Conservation (phyloP, 2,113 vertebrate species). For the Sakesphorus luctuosus region DNA sequence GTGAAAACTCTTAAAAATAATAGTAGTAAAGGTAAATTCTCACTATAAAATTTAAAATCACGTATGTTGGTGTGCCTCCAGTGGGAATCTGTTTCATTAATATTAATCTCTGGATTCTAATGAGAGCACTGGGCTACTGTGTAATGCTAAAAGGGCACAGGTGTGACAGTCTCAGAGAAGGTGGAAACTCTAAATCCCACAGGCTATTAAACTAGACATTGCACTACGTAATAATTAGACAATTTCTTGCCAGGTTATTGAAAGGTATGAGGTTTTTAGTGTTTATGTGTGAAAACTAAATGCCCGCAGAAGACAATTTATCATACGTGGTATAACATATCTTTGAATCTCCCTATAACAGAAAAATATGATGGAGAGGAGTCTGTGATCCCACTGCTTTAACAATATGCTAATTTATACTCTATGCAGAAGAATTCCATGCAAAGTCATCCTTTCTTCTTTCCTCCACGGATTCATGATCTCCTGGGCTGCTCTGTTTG, state of each 20-base stretch:
- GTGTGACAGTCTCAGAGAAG: slow-evolving; percentile 45
- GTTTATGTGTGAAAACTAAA: slow-evolving; percentile 18
- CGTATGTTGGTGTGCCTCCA: slow-evolving; percentile 27
- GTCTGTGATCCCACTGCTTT: not conserved
- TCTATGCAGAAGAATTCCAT: not conserved
- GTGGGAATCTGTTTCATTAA: slow-evolving; percentile 52
- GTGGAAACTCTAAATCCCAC: slow-evolving; percentile 49
- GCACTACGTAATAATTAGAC: slow-evolving; percentile 55
- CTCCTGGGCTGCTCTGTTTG: not conserved
- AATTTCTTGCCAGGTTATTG: slow-evolving; percentile 38
- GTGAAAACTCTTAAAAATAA: not conserved
- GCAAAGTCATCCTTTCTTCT: not conserved
- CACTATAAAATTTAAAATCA: not conserved
- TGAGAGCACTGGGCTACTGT: slow-evolving; percentile 28
- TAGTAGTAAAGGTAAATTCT: not conserved
- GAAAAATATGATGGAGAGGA: not conserved
- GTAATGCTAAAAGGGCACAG: slow-evolving; percentile 55
- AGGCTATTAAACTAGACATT: slow-evolving; percentile 57
- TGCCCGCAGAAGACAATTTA: not conserved
- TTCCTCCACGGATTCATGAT: not conserved
- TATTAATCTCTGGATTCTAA: slow-evolving; percentile 56
- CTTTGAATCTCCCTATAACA: not conserved
- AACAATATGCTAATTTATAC: slow-evolving; percentile 1
- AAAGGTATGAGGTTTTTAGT: not conserved
- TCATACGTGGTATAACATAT: not conserved